Percentiles rank a stretch among this genome's conserved stretches.
phyloP scores from a whole-genome alignment of 1,140 invertebrate genomes.

The Lethocerus indicus region DNA sequence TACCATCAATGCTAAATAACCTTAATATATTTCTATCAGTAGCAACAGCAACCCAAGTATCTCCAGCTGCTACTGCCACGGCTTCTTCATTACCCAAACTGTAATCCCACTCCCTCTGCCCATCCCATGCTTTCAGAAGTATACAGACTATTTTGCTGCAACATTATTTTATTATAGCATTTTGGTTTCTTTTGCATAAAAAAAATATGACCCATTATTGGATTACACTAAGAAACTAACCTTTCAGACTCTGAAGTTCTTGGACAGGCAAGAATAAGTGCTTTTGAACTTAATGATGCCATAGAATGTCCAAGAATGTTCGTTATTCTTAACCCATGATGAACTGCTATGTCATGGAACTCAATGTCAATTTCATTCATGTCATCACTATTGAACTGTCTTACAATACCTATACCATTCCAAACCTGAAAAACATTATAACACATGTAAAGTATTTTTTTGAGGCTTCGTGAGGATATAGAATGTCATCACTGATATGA shows the following conservation, averaged over 20 bases:
- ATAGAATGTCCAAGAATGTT: conserved; percentile 68
- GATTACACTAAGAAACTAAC: conserved; percentile 21
- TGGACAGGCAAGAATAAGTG: conserved; percentile 61
- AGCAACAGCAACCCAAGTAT: conserved; percentile 57
- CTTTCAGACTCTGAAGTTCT: conserved; percentile 33
- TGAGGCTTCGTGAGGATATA: no score
- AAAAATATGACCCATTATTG: conserved; percentile 22
- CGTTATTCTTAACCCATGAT: conserved; percentile 76
- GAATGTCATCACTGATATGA: no score
- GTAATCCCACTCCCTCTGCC: conserved; percentile 75
- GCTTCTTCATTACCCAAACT: conserved; percentile 63
- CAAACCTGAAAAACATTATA: conserved; percentile 38
- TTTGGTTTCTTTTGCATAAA: not conserved
- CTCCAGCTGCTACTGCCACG: conserved; percentile 48
- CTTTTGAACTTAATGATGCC: conserved; percentile 63
- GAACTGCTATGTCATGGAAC: conserved; percentile 80
- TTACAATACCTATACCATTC: conserved; percentile 71
- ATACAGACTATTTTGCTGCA: conserved; percentile 40
- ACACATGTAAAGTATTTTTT: no score
- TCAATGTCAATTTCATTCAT: conserved; percentile 81
- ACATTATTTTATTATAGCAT: conserved; percentile 1
- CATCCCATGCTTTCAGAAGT: conserved; percentile 53
- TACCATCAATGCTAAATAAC: conserved; percentile 69
- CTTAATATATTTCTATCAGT: conserved; percentile 55
- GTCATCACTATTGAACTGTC: conserved; percentile 48